Conservation (phyloP, 2,113 vertebrate genomes). For the Strigops habroptila region DNA sequence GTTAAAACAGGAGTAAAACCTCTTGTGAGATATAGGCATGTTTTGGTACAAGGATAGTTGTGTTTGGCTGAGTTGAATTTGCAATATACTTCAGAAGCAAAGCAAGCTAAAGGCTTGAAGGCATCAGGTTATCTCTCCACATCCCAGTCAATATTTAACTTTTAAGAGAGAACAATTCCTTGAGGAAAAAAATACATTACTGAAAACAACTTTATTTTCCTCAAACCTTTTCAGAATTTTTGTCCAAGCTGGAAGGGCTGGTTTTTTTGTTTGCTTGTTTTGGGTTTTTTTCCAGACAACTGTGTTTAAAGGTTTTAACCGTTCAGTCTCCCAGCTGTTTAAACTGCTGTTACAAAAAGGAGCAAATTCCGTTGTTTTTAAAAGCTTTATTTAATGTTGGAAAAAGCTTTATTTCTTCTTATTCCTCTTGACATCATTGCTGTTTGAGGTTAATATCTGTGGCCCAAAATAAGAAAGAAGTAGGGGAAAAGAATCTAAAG, state of each 20-base stretch:
- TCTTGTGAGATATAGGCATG: background rate
- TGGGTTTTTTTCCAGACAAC: background rate
- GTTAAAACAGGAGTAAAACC: background rate
- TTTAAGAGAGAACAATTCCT: background rate
- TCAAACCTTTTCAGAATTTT: background rate
- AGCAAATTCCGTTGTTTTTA: background rate
- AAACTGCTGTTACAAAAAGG: background rate
- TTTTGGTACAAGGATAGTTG: background rate
- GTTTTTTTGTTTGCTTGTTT: background rate
- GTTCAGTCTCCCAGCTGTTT: background rate
- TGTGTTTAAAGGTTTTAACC: background rate
- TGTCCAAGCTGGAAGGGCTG: background rate
- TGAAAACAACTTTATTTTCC: background rate
- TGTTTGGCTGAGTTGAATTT: background rate
- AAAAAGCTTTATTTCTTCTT: background rate
- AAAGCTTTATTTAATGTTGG: background rate
- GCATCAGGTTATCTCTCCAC: background rate
- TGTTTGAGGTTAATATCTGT: background rate
- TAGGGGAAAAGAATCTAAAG: background rate
- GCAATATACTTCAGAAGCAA: background rate
- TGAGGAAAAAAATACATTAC: background rate
- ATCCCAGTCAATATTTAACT: background rate
- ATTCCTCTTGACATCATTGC: background rate
- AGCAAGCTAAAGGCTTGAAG: background rate
- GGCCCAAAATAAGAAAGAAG: background rate